Conservation (phyloP, 2,113 vertebrate genomes). For the Ancistrus triradiatus region DNA sequence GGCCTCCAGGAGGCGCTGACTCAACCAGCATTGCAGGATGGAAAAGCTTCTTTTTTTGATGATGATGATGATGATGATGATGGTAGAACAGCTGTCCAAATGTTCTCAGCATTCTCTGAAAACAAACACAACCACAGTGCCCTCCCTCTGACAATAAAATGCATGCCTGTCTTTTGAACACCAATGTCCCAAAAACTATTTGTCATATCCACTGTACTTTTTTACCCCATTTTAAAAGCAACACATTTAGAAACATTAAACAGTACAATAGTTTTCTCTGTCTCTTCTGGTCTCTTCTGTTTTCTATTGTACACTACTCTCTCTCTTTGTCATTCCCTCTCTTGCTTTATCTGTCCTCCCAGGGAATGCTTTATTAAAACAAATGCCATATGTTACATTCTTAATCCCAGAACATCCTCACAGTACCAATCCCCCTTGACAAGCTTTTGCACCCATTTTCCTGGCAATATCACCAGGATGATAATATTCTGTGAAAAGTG, state of each 20-base stretch:
- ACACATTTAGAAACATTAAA: too few relatives aligned
- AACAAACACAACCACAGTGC: slow-evolving; percentile 40
- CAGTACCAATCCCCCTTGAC: slow-evolving; percentile 32
- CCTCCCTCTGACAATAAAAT: slow-evolving; percentile 31
- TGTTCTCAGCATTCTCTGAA: slow-evolving; percentile 54
- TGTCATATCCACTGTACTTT: too few relatives aligned
- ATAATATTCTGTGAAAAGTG: slow-evolving; percentile 38
- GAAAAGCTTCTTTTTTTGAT: slow-evolving; percentile 41
- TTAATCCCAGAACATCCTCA: slow-evolving; percentile 42
- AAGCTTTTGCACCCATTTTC: neutral
- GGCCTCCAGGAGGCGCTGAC: slow-evolving; percentile 10
- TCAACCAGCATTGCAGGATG: slow-evolving; percentile 40
- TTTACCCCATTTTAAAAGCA: too few relatives aligned
- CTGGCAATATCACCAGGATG: too few relatives aligned
- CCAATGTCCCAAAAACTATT: neutral
- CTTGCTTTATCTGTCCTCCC: too few relatives aligned
- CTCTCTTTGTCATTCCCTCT: too few relatives aligned
- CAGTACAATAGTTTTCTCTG: too few relatives aligned
- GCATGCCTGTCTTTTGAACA: slow-evolving; percentile 20
- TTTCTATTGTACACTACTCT: too few relatives aligned
- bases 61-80: too few relatives aligned
- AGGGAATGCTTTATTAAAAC: too few relatives aligned
- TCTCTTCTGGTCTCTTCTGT: too few relatives aligned
- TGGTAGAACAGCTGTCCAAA: slow-evolving; percentile 65
- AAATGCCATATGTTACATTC: neutral